Conservation (phyloP, 2,797 vertebrate species). For the Spondyliosoma cantharus region DNA sequence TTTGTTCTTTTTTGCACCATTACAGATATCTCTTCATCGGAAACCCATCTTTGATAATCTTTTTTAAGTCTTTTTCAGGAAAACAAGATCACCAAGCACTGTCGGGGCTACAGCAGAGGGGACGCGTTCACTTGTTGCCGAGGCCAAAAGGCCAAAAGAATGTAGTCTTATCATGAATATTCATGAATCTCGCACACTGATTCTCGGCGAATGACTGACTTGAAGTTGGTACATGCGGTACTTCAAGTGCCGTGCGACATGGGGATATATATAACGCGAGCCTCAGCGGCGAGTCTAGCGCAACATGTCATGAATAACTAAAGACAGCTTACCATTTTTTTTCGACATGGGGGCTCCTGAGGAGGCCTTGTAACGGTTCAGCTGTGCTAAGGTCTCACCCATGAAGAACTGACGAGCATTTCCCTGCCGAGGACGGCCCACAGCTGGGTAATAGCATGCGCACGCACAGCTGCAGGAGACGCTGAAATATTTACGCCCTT, state of each 20-base stretch:
- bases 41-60: constrained; percentile 39
- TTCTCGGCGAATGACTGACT: constrained; percentile 18
- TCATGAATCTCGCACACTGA: constrained; percentile 41
- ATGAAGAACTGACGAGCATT: constrained; percentile 70
- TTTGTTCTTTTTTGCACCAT: constrained; percentile 24
- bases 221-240: constrained; percentile 7
- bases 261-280: constrained; percentile 44
- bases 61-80: constrained; percentile 16
- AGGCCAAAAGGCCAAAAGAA: constrained; percentile 22
- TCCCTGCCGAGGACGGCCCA: constrained; percentile 51
- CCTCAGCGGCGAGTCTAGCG: constrained; percentile 62
- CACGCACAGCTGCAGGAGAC: constrained; percentile 64
- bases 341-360: constrained; percentile 49
- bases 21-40: constrained; percentile 49
- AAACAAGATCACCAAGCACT: constrained; percentile 14
- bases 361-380: constrained; percentile 68
- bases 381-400: constrained; percentile 60
- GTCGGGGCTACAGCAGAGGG: not conserved
- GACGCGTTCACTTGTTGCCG: constrained; percentile 9
- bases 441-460: constrained; percentile 66
- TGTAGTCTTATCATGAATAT: constrained; percentile 40
- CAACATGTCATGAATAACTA: constrained; percentile 79
- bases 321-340: constrained; percentile 66
- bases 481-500: constrained; percentile 81
- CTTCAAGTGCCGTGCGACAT: constrained; percentile 25